Base-by-base conservation (phyloP, 1,140 invertebrate species). In the Pararge aegeria region DNA sequence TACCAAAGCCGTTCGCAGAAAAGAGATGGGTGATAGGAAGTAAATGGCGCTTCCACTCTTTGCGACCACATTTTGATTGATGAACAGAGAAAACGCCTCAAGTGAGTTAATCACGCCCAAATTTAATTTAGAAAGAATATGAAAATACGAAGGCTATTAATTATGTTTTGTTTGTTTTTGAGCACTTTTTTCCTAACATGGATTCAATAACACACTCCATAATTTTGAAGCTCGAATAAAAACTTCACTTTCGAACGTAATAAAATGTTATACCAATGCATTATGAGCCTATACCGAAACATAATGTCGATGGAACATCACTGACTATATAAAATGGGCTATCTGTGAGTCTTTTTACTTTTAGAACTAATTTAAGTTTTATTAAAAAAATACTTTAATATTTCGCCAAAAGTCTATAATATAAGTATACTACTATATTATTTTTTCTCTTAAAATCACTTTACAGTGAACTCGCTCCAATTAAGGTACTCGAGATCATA, bases 31-130 rank as follows among this genome's bases (percentile, higher is more conserved):
- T 21, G 56, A 67, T 78, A 85, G 78, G 75, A 81, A 83, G 73
- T 83, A 80, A 83, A 76, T 81, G 64, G 70, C 75, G 65, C 75
- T 78, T 83, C 73, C 70, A 78, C 69, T 78, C 65, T 73, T 80
- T 68, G 73, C 74, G 76, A 71, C 74, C 66, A 74, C 64, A 67
- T 54, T 73, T 81, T 87, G 86, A 89, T 89, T 89, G 83, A 89
- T 89, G 84, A 81, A 89, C 83, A 86, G 74, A 82, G 84, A 87
- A 86, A 86, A 87, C 84, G 84, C 86, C 86, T 89, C 80, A 75
- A 87, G 78, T 85, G 75, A 77, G 78, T 81, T 84, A 79, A 87
- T 86, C 78, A 83, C 81, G 75, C 76, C 83, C 83, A 87, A 87
- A 89, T 87, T 87, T 82, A 87, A 89, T 89, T 89, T 89, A 84